A percentile compares a stretch with the other conserved stretches of the same genome.
These are phyloP conservation scores for Scomber colias DNA, from an alignment of 2,113 vertebrate species.

Conservation along the genomic window DNA sequence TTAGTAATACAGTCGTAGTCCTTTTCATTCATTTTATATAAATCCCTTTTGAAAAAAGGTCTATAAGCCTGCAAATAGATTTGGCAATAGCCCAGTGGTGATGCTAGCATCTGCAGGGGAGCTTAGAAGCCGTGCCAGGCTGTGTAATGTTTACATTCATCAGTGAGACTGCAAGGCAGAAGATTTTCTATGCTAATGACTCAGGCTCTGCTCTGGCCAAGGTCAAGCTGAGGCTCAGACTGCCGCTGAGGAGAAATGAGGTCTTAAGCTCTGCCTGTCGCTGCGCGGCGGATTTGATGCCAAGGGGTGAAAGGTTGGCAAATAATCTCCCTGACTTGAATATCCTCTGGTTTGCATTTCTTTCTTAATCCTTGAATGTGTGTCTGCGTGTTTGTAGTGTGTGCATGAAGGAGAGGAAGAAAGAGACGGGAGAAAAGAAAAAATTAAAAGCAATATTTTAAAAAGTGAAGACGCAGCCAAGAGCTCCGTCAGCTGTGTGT, in stretches of 20 bases:
- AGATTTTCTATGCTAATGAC: constrained; percentile 62
- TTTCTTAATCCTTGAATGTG: constrained; percentile 41
- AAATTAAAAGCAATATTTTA: constrained; percentile 47
- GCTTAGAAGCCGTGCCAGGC: constrained; percentile 40
- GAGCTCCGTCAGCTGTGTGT: constrained; percentile 37
- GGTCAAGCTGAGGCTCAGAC: constrained; percentile 60
- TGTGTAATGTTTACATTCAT: constrained; percentile 67
- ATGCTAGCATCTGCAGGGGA: constrained; percentile 38
- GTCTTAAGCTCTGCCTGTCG: constrained; percentile 56
- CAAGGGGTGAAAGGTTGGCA: constrained; percentile 54
- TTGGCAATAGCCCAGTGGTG: constrained; percentile 39
- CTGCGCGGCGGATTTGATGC: constrained; percentile 54
- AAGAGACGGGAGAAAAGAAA: not conserved
- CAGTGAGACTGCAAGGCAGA: constrained; percentile 35
- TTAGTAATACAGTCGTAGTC: constrained; percentile 3
- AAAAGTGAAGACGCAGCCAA: constrained; percentile 25
- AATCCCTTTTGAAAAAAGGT: constrained; percentile 26
- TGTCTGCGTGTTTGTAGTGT: constrained; percentile 18
- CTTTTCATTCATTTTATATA: constrained; percentile 24
- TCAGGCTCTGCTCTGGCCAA: constrained; percentile 51
- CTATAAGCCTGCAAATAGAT: constrained; percentile 53
- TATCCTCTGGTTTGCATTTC: constrained; percentile 39
- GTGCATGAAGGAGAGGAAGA: constrained; percentile 1
- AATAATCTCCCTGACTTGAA: constrained; percentile 64
- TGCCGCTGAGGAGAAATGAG: constrained; percentile 46